Base-by-base conservation (phyloP, 2,113 vertebrate genomes). In the Opisthocomus hoazin region DNA sequence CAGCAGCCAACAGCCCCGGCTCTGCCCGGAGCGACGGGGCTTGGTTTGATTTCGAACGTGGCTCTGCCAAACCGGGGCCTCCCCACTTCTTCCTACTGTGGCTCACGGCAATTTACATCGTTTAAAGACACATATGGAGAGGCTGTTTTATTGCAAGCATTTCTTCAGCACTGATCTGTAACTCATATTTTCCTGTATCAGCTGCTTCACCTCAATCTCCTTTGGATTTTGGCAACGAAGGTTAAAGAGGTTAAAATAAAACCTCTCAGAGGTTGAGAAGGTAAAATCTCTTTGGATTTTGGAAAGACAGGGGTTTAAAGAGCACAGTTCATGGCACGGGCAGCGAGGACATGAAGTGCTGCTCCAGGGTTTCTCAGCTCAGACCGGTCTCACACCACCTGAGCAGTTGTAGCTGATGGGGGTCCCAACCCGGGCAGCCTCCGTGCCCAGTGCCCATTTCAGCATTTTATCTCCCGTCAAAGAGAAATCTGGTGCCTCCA, bases 91-190 rank as follows among this genome's bases (percentile, higher is more conserved):
- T 66, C 80, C 80, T 15, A 1, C 0, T 6, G 34, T 14, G 60
- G 29, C 23, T 39, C 64, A 21, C 6, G 6, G 36, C 6, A 3
- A 43, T 36, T 8, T 11, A 39, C 9, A 4, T 10, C 3, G 4
- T 27, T 65, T 29, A 22, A 53, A 68, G 30, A 17, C 1, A 2
- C 1, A 0, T 23, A 4, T 4, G 39, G 48, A 65, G 41, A 63
- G 19, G 51, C 24, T 39, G 21, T 4, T 81, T 30, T 7, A 36
- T 24, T 45, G 12, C 61, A 41, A 41, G 45, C 4, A 2, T 39
- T 68, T 46, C 78, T 41, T 48, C 66, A 54, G 63, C 8, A 29
- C 12, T 36, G 5, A 18, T 69, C 50, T 39, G 29, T 46, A 57
- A 54, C 12, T 37, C 1, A 0, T 8, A 15, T 46, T 57, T 68